These are phyloP conservation scores for Meandrusa payeni DNA, from an alignment of 2,888 invertebrate species.

Conservation along the genomic window DNA sequence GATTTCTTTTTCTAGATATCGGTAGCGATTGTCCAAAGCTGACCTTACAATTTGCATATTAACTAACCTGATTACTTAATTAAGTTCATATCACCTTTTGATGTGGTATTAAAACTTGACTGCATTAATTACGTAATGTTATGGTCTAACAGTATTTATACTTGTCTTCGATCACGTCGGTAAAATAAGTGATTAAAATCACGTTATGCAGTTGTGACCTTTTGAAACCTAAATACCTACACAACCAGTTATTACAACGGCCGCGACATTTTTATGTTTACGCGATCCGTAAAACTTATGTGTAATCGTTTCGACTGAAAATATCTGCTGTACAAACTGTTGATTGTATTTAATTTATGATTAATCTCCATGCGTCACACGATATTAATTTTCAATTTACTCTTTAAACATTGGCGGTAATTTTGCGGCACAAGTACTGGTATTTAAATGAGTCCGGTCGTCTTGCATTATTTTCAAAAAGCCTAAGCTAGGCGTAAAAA, in stretches of 20 bases:
- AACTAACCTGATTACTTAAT: too few relatives aligned
- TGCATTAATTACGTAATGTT: too few relatives aligned
- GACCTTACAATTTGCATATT: conserved; percentile 1
- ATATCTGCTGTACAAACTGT: conserved; percentile 28
- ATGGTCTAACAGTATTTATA: too few relatives aligned
- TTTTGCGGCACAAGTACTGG: background rate
- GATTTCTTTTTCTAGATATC: conserved; percentile 6
- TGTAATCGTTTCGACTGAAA: conserved; percentile 19
- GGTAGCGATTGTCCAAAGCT: background rate
- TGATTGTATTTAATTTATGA: conserved; percentile 20
- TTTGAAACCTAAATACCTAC: conserved; percentile 10
- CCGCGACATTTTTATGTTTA: background rate
- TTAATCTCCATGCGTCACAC: conserved; percentile 28
- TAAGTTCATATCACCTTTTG: too few relatives aligned
- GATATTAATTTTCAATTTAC: conserved; percentile 16
- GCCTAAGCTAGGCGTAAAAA: conserved; percentile 10
- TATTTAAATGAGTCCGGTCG: conserved; percentile 3
- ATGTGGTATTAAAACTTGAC: too few relatives aligned
- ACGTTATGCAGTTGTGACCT: conserved; percentile 10
- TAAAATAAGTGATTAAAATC: conserved; percentile 9
- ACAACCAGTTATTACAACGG: background rate
- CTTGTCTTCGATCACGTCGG: too few relatives aligned
- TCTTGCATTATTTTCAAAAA: conserved; percentile 4
- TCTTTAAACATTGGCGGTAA: background rate
- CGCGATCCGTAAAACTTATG: conserved; percentile 4